These are phyloP conservation scores for Periophthalmus magnuspinnatus DNA, from an alignment of 2,797 vertebrate genomes.

Conservation along the genomic window DNA sequence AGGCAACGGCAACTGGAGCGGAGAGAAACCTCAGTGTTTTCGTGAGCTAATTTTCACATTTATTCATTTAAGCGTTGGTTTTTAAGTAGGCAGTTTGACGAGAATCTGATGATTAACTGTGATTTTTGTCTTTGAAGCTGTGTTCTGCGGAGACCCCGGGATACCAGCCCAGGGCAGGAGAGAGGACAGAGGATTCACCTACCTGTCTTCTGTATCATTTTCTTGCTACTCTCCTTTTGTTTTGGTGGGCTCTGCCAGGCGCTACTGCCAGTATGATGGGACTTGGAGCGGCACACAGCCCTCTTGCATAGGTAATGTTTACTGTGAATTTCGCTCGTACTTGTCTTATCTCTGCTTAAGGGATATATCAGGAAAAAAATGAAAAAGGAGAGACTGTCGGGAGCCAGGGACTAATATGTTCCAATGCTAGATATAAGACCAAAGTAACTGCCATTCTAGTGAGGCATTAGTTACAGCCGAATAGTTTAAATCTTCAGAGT, in stretches of 20 bases:
- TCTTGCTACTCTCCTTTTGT: conserved; percentile 87
- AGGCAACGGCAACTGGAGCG: conserved; percentile 93
- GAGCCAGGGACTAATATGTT: not conserved
- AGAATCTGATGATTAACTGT: not conserved
- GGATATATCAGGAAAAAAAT: not conserved
- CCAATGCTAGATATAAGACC: not conserved
- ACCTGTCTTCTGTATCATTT: conserved; percentile 92
- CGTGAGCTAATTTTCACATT: conserved; percentile 79
- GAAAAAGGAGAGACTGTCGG: not conserved
- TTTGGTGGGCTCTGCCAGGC: conserved; percentile 88
- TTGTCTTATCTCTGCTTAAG: not conserved
- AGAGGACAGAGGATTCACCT: conserved; percentile 95
- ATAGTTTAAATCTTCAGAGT: no score
- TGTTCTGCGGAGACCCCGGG: conserved; percentile 96
- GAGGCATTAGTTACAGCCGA: not conserved
- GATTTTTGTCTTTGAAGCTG: conserved; percentile 74
- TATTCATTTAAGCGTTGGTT: not conserved
- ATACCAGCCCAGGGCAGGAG: conserved; percentile 86
- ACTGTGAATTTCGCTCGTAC: not conserved
- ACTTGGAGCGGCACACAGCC: conserved; percentile 96
- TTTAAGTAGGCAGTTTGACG: not conserved
- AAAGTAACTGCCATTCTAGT: not conserved
- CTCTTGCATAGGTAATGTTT: conserved; percentile 89
- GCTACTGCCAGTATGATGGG: conserved; percentile 96
- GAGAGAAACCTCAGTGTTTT: conserved; percentile 95